These are phyloP conservation scores for Eupeodes corollae DNA, from an alignment of 1,140 invertebrate species.

Conservation along the genomic window DNA sequence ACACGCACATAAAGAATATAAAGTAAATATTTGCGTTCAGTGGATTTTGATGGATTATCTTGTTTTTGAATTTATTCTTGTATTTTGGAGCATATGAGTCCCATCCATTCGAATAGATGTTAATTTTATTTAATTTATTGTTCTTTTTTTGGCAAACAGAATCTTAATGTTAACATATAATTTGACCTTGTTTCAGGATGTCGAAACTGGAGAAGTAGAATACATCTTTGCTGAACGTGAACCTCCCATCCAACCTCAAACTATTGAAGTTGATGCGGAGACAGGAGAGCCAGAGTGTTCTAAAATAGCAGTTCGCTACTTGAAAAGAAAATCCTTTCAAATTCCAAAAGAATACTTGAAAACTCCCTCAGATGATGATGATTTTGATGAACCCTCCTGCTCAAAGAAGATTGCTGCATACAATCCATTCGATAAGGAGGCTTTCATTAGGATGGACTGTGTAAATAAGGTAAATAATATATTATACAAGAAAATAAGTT, in stretches of 20 bases:
- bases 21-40: no score
- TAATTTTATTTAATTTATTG: no score
- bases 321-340: conserved; percentile 26
- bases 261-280: conserved; percentile 23
- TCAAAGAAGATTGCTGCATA: background rate
- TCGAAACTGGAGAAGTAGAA: conserved; percentile 30
- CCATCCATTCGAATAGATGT: no score
- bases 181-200: conserved; percentile 17
- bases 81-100: no score
- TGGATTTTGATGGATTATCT: no score
- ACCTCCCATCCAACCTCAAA: conserved; percentile 11
- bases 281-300: conserved; percentile 28
- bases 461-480: conserved; percentile 22
- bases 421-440: conserved; percentile 22
- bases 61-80: no score
- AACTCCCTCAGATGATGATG: conserved; percentile 20
- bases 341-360: conserved; percentile 23
- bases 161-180: no score
- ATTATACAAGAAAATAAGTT: background rate
- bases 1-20: no score
- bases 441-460: conserved; percentile 29
- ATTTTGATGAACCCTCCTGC: background rate
- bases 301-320: conserved; percentile 28
- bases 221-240: conserved; percentile 21
- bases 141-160: no score